phyloP scores from a whole-genome alignment of 1,140 invertebrate genomes.

The Laupala kohalensis region DNA sequence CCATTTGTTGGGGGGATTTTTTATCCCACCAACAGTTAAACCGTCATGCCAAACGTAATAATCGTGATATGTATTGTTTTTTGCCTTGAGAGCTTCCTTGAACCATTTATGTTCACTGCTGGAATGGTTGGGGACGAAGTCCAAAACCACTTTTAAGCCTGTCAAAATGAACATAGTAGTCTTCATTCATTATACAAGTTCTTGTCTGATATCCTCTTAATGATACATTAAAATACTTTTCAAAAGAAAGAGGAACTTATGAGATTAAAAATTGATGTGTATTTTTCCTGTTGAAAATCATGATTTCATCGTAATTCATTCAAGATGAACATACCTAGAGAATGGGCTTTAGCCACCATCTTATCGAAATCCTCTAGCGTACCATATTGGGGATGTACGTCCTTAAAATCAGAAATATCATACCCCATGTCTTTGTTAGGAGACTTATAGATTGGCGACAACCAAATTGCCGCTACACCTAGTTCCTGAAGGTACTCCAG shows the following conservation, averaged over 20 bases:
- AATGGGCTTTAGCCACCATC: conserved; percentile 23
- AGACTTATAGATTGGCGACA: conserved; percentile 44
- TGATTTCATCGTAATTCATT: not conserved
- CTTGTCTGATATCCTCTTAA: no score
- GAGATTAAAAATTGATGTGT: no score
- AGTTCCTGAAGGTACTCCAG: conserved; percentile 48
- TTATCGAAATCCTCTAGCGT: conserved; percentile 45
- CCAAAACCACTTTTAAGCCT: conserved; percentile 40
- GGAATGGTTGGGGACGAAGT: conserved; percentile 67
- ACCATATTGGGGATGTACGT: conserved; percentile 44
- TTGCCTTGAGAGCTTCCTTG: conserved; percentile 37
- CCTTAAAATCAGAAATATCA: conserved; percentile 46
- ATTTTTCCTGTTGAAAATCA: no score
- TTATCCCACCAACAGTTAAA: conserved; percentile 15
- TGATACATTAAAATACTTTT: no score
- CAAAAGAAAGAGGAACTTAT: no score
- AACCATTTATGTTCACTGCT: conserved; percentile 58
- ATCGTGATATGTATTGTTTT: conserved; percentile 39
- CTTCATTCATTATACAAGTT: no score
- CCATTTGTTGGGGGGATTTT: conserved; percentile 42
- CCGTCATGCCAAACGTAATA: conserved; percentile 50
- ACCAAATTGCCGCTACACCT: conserved; percentile 38
- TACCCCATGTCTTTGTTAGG: conserved; percentile 50
- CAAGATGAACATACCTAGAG: conserved; percentile 14
- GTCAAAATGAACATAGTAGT: no score